A percentile compares a stretch with the other conserved stretches of the same genome.
Conservation (phyloP, 2,888 invertebrate genomes). For the Eumerus sabulonum region DNA sequence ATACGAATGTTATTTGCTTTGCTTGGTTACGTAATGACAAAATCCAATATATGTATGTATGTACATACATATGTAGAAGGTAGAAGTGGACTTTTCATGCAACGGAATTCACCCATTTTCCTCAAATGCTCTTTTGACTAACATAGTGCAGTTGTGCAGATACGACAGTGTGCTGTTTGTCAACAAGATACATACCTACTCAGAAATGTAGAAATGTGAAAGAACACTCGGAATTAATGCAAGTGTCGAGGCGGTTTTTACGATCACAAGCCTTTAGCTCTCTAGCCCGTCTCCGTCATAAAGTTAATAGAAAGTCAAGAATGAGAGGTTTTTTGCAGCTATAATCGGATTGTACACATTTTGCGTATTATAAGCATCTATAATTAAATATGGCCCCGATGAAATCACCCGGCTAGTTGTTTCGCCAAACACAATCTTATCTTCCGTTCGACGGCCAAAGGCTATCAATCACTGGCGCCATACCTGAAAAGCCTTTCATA, state of each 20-base stretch:
- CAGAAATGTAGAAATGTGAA: conserved; percentile 21
- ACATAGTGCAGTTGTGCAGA: conserved; percentile 10
- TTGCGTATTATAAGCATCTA: conserved; percentile 4
- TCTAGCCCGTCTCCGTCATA: no score
- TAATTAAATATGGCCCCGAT: conserved; percentile 19
- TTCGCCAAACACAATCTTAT: no score
- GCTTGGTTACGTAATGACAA: conserved; percentile 51
- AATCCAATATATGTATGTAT: no score
- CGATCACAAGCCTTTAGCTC: conserved; percentile 18
- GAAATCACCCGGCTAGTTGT: no score
- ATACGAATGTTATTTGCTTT: conserved; percentile 27
- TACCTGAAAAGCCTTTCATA: no score
- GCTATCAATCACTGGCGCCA: no score
- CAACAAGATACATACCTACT: conserved; percentile 12
- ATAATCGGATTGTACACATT: conserved; percentile 28
- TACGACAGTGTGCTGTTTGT: no score
- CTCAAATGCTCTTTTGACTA: conserved; percentile 33
- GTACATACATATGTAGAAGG: no score
- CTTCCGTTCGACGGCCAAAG: no score
- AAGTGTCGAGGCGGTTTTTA: conserved; percentile 16
- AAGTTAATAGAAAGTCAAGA: no score
- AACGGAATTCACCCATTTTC: neutral
- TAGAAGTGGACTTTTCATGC: neutral
- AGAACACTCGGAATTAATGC: no score
- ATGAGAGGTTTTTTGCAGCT: no score